phyloP scores from a whole-genome alignment of 2,797 vertebrate genomes.

The Fundulus diaphanus region DNA sequence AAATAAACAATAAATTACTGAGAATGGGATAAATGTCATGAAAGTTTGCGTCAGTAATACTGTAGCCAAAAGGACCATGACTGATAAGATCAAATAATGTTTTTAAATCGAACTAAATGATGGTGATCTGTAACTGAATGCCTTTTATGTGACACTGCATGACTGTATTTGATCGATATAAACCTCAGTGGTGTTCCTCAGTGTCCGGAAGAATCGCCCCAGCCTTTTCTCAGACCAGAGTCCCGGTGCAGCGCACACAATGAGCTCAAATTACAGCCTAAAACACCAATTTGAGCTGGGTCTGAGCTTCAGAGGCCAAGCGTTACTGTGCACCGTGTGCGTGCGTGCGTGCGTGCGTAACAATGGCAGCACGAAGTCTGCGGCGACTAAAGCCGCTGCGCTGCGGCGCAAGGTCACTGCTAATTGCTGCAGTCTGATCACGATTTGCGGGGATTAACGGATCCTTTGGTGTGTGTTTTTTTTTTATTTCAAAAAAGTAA shows the following conservation, averaged over 20 bases:
- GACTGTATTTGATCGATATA: background rate
- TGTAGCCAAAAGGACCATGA: background rate
- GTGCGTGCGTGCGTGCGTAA: slow-evolving; percentile 2
- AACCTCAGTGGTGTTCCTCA: background rate
- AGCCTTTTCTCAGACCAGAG: slow-evolving; percentile 38
- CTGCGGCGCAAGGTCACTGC: slow-evolving; percentile 32
- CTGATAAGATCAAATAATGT: background rate
- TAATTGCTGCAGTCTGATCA: slow-evolving; percentile 42
- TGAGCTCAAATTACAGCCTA: slow-evolving; percentile 45
- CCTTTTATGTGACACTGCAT: background rate
- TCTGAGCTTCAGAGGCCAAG: slow-evolving; percentile 12
- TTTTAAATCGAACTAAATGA: background rate
- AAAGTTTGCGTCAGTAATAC: background rate
- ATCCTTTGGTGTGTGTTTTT: slow-evolving; percentile 29
- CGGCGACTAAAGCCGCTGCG: slow-evolving; percentile 18
- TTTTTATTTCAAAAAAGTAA: slow-evolving; percentile 25
- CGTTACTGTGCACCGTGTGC: slow-evolving; percentile 37
- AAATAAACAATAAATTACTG: background rate
- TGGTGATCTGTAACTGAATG: background rate
- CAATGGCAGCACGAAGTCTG: slow-evolving; percentile 42
- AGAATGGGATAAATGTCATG: background rate
- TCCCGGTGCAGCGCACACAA: slow-evolving; percentile 17
- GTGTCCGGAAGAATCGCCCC: background rate
- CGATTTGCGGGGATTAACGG: slow-evolving; percentile 50
- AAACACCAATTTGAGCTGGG: slow-evolving; percentile 37